Evolutionary conservation across 2,797 vertebrate genomes (phyloP).

Genomic region (Liasis olivaceus): DNA sequence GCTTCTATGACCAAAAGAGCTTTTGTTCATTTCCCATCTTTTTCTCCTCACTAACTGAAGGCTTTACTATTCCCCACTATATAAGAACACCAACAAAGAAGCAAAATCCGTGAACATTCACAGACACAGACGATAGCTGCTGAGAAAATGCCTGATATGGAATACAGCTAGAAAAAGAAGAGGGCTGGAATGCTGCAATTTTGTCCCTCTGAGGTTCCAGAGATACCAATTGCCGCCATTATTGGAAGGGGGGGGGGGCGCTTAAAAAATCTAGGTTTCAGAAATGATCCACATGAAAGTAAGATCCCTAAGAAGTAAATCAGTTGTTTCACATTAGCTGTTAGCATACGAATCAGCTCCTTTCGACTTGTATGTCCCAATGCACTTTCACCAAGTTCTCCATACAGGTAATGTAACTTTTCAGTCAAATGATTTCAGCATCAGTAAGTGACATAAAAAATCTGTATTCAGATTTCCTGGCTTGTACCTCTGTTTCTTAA

Average conservation of each 20-base stretch:
- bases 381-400: neutral
- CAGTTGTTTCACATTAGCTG: neutral
- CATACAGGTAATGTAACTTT: neutral
- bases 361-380: too few species aligned
- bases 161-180: neutral
- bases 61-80: neutral
- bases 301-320: neutral
- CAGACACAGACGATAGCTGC: neutral
- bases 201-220: neutral
- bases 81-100: neutral
- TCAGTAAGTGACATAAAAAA: neutral
- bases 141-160: neutral
- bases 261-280: neutral
- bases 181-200: neutral
- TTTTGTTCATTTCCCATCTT: neutral
- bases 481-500: neutral
- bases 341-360: neutral
- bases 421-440: neutral
- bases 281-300: neutral
- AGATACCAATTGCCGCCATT: neutral
- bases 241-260: neutral
- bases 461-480: neutral
- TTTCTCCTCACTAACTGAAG: neutral
- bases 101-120: neutral
- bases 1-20: neutral